Percentiles rank a stretch among this genome's conserved stretches.
Conservation (phyloP, 2,888 invertebrate species). For the Gerris lacustris region DNA sequence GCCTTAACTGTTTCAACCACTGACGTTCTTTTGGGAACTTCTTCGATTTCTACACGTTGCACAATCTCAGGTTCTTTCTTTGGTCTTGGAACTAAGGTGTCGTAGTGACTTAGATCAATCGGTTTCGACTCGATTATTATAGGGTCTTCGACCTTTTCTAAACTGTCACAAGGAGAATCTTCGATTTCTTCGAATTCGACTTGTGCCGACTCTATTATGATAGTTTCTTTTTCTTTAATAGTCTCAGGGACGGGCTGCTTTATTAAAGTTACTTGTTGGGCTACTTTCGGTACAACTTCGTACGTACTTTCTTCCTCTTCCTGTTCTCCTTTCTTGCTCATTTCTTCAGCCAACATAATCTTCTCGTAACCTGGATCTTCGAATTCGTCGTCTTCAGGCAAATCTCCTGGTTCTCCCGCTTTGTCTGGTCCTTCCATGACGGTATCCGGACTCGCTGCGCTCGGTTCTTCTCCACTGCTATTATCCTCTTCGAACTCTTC, state of each 20-base stretch:
- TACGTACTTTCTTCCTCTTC: conserved; percentile 5
- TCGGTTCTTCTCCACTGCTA: not conserved
- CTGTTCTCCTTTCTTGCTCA: not conserved
- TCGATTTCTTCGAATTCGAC: conserved; percentile 23
- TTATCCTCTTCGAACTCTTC: not conserved
- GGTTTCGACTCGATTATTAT: conserved; percentile 17
- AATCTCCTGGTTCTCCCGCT: not conserved
- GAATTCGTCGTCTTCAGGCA: not conserved
- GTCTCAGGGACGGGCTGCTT: not conserved
- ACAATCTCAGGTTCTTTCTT: not conserved
- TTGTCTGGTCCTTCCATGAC: not conserved
- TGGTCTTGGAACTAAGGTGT: not conserved
- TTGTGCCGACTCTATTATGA: not conserved
- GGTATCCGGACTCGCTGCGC: not conserved
- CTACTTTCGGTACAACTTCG: conserved; percentile 3
- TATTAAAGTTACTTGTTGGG: conserved; percentile 3
- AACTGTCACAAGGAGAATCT: conserved; percentile 23
- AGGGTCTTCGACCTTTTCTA: conserved; percentile 19
- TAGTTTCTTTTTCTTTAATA: not conserved
- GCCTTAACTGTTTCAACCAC: conserved; percentile 4
- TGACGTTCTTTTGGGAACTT: not conserved
- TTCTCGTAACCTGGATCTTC: conserved; percentile 10
- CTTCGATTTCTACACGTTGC: not conserved
- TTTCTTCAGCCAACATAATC: conserved; percentile 7
- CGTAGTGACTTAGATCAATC: not conserved